Conservation (phyloP, 2,888 invertebrate species). For the Pteria penguin region DNA sequence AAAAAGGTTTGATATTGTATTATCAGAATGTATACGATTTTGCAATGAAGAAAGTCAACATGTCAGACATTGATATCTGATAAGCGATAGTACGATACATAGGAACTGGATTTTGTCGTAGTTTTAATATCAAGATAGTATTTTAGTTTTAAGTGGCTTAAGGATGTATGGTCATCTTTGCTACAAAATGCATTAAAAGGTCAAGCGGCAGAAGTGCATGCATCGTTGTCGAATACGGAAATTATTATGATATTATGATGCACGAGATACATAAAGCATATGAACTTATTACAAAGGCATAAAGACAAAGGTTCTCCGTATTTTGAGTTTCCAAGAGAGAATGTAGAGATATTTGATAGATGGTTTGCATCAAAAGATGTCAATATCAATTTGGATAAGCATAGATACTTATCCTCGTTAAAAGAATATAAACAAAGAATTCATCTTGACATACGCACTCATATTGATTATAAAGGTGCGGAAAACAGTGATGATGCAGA, state of each 20-base stretch:
- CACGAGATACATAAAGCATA: slow-evolving; percentile 42
- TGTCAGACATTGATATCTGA: too few relatives aligned
- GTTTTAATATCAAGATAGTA: too few relatives aligned
- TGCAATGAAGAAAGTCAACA: too few relatives aligned
- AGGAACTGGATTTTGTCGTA: too few relatives aligned
- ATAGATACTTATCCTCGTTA: slow-evolving; percentile 31
- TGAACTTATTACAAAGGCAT: slow-evolving; percentile 49
- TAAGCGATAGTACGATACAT: too few relatives aligned
- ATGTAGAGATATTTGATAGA: too few relatives aligned
- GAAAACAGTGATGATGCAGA: slow-evolving; percentile 24
- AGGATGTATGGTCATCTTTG: too few relatives aligned
- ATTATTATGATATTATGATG: slow-evolving; percentile 44
- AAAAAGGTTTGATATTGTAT: too few relatives aligned
- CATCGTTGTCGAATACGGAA: slow-evolving; percentile 26
- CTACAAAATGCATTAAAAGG: slow-evolving; percentile 46
- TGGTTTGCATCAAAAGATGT: too few relatives aligned
- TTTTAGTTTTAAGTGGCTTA: too few relatives aligned
- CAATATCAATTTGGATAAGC: slow-evolving; percentile 26
- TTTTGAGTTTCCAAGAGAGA: slow-evolving; percentile 45
- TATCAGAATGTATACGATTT: too few relatives aligned
- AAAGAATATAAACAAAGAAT: slow-evolving; percentile 43
- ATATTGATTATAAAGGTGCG: slow-evolving; percentile 28
- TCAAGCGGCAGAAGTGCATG: slow-evolving; percentile 34
- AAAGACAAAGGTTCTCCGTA: slow-evolving; percentile 50
- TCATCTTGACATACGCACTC: too few relatives aligned